Evolutionary conservation across 2,113 vertebrate genomes (phyloP), one percentile per base, ranked within the genome.

Genomic region (Galeopterus variegatus): DNA sequence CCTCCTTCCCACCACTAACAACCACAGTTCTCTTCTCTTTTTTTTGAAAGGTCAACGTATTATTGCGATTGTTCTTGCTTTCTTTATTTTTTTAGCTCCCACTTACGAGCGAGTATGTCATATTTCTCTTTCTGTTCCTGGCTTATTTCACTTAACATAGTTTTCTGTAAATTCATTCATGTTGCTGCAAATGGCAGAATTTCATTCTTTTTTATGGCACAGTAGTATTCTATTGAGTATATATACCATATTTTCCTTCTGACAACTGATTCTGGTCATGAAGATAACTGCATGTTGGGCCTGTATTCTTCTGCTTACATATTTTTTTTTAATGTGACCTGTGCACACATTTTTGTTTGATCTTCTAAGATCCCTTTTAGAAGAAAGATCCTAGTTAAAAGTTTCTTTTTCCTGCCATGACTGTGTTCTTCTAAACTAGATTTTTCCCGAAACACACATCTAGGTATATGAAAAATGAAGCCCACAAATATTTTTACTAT

Each of bases 331-430:
- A 41, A 41, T 41, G 41, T 41, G 41, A 41, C 41, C 41, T 41
- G 41, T 41, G 41, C 4, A 41, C 48, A 72, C 36, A 67, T 83
- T 93, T 86, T 77, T 18, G 17, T 96, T 77, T 87, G 81, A 75
- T 94, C 19, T 41, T 92, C 14, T 93, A 65, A 91, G 45, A 36
- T 96, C 19, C 70, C 36, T 45, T 94, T 95, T 95, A 62, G n/a
- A 76, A 60, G 31, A 96, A 87, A 77, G 41, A 31, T 86, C 23
- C 33, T 88, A 64, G 36, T 85, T 54, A 96, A 88, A 94, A 83
- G 48, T 13, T 92, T 72, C 12, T 64, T 17, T 54, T 65, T 85
- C 26, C 62, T 90, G 31, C 67, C 13, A 0, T 77, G 6, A 77
- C 54, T 90, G 28, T 92, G 84, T 58, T 33, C 36, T 89, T 92